Conservation (phyloP, 2,888 invertebrate species). For the Polyploca ridens region DNA sequence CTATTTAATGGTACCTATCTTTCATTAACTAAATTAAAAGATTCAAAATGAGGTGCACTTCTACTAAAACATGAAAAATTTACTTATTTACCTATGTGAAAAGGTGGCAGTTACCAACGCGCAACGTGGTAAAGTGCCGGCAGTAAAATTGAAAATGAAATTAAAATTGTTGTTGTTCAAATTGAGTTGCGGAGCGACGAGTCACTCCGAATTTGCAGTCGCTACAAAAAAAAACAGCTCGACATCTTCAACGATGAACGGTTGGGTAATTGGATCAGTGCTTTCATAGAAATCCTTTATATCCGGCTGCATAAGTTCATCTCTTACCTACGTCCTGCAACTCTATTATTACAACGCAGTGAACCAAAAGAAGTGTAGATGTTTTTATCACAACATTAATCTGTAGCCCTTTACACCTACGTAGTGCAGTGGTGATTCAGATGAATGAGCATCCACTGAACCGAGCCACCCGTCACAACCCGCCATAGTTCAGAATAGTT, state of each 20-base stretch:
- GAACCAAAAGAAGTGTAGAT: constrained; percentile 17
- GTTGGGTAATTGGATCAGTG: constrained; percentile 43
- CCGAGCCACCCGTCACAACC: constrained; percentile 59
- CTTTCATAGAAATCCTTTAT: constrained; percentile 29
- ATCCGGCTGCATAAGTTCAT: neutral
- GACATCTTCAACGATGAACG: constrained; percentile 41
- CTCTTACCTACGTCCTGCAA: no score
- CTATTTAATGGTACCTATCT: no score
- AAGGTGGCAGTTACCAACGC: constrained; percentile 6
- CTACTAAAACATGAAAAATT: neutral
- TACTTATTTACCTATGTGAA: neutral
- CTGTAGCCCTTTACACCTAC: constrained; percentile 59
- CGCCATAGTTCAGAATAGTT: constrained; percentile 57
- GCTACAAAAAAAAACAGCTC: constrained; percentile 50
- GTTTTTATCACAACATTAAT: constrained; percentile 53
- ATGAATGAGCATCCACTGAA: constrained; percentile 73
- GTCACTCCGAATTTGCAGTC: constrained; percentile 23
- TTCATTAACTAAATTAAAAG: neutral
- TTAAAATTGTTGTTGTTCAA: constrained; percentile 54
- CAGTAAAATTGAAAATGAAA: constrained; percentile 56
- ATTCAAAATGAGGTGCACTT: neutral
- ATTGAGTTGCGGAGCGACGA: constrained; percentile 31
- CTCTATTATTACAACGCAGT: no score
- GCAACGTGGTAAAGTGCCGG: constrained; percentile 17
- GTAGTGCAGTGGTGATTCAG: constrained; percentile 50